These are phyloP conservation scores for Pelvicachromis taeniatus DNA, from an alignment of 2,113 vertebrate genomes.

Conservation along the genomic window DNA sequence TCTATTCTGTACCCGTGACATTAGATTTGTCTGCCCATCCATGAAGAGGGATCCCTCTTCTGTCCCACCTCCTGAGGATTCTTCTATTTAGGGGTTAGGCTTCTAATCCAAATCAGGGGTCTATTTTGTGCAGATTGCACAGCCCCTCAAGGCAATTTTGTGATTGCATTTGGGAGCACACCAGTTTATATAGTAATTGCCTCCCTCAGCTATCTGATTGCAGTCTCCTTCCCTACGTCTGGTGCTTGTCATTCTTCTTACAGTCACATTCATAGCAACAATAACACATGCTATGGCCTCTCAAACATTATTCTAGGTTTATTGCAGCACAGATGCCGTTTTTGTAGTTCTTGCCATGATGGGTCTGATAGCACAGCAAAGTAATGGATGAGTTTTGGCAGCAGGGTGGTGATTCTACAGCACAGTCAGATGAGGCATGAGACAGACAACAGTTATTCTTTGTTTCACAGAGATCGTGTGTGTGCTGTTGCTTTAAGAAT, in stretches of 20 bases:
- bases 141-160: not conserved
- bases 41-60: not conserved
- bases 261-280: not conserved
- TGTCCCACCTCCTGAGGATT: not conserved
- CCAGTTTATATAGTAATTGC: not conserved
- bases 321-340: not conserved
- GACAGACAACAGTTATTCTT: not conserved
- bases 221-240: not conserved
- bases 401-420: not conserved
- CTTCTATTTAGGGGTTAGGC: not conserved
- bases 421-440: not conserved
- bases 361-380: not conserved
- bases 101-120: not conserved
- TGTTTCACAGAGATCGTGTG: not conserved
- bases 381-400: not conserved
- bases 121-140: not conserved
- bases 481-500: not conserved
- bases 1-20: not conserved
- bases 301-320: not conserved
- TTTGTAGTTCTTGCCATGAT: not conserved
- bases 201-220: not conserved
- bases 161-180: not conserved
- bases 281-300: not conserved
- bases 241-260: not conserved
- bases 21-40: not conserved